These are phyloP conservation scores for Malurus cyaneus DNA, from an alignment of 2,113 vertebrate species.

Conservation along the genomic window DNA sequence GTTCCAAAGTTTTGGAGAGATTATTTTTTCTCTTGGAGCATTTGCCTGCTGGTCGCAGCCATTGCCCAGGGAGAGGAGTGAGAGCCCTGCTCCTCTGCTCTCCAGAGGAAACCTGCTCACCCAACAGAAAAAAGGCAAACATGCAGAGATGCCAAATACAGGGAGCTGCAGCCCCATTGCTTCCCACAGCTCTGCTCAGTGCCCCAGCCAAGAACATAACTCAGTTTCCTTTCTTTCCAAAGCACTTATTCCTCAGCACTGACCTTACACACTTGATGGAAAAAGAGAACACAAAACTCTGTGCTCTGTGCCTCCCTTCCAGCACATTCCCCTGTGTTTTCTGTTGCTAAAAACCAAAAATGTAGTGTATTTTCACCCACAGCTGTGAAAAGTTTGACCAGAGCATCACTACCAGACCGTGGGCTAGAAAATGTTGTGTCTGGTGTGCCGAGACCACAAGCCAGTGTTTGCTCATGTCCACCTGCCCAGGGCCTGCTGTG, in stretches of 20 bases:
- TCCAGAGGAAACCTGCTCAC: background rate
- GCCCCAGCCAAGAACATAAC: background rate
- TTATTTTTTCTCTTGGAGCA: background rate
- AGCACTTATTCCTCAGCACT: background rate
- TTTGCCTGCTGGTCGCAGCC: background rate
- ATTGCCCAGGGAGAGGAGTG: rapidly evolving
- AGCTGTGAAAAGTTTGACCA: background rate
- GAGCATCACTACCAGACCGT: rapidly evolving
- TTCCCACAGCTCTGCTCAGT: background rate
- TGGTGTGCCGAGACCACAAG: background rate
- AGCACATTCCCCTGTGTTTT: background rate
- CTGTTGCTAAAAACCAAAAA: background rate
- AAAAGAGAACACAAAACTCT: background rate
- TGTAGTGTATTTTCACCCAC: background rate
- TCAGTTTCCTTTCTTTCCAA: background rate
- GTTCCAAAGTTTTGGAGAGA: background rate
- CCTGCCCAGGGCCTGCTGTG: background rate
- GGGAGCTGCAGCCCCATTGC: rapidly evolving
- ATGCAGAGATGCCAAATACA: background rate
- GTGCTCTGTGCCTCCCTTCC: background rate
- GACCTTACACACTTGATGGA: background rate
- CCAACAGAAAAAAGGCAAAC: background rate
- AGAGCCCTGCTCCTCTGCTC: rapidly evolving
- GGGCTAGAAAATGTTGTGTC: background rate
- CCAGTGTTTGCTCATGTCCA: background rate